Evolutionary conservation across 2,113 vertebrate genomes (phyloP).

Genomic region (Saccopteryx bilineata): DNA sequence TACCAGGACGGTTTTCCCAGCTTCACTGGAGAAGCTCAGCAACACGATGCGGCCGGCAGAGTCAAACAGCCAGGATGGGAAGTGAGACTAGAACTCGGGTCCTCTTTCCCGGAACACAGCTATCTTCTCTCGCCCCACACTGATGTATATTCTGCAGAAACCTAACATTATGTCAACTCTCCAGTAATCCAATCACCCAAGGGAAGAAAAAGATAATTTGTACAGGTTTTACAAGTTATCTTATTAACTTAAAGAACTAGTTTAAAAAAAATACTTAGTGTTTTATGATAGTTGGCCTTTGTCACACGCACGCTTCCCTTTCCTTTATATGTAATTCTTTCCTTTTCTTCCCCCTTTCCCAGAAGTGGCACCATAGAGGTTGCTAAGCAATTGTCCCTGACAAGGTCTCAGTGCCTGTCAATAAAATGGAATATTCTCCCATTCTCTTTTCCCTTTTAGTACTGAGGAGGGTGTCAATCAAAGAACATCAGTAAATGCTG

Average conservation of each 20-base stretch:
- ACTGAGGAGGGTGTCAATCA: background rate
- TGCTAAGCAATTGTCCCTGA: conserved; percentile 75
- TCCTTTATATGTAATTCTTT: conserved; percentile 55
- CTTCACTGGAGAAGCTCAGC: background rate
- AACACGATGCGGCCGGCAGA: background rate
- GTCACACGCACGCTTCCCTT: background rate
- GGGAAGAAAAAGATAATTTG: conserved; percentile 45
- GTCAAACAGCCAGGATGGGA: background rate
- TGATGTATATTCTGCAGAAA: background rate
- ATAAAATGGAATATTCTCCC: conserved; percentile 28
- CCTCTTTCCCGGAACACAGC: background rate
- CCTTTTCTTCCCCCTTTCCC: conserved; percentile 53
- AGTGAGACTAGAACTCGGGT: background rate
- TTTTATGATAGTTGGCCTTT: background rate
- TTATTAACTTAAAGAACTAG: conserved; percentile 45
- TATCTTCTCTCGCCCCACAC: background rate
- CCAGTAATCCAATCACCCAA: conserved; percentile 29
- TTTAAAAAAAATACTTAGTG: background rate
- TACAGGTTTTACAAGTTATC: conserved; percentile 35
- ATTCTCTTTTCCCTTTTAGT: conserved; percentile 30
- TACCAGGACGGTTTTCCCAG: background rate
- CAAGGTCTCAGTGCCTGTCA: conserved; percentile 55
- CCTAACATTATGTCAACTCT: background rate
- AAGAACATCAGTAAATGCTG: conserved; percentile 55
- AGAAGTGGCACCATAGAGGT: conserved; percentile 24